Percentiles rank a stretch among this genome's conserved stretches.
These are phyloP conservation scores for Gambusia holbrooki DNA, from an alignment of 2,113 vertebrate genomes.

Conservation along the genomic window DNA sequence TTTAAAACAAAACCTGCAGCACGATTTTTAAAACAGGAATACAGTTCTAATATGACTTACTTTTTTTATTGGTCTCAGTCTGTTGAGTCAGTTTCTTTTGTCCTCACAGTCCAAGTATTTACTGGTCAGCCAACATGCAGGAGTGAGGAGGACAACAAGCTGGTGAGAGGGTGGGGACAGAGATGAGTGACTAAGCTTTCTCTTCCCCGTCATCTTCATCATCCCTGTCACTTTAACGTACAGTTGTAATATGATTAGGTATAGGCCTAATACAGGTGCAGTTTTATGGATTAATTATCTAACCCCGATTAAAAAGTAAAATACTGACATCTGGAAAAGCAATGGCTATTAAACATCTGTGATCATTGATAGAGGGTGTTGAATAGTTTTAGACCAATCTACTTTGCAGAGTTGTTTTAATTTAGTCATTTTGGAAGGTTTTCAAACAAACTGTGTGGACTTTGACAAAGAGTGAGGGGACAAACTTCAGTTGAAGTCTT, in stretches of 20 bases:
- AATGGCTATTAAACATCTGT: too few relatives aligned
- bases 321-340: too few relatives aligned
- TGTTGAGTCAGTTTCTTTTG: background rate
- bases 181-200: conserved; percentile 43
- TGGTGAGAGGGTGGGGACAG: conserved; percentile 29
- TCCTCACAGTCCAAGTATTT: background rate
- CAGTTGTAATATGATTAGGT: conserved; percentile 48
- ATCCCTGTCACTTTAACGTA: conserved; percentile 13
- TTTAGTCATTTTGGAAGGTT: too few relatives aligned
- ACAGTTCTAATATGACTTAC: background rate
- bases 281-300: background rate
- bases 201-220: conserved; percentile 39
- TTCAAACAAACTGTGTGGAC: too few relatives aligned
- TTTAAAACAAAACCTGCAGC: background rate
- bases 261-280: conserved; percentile 5
- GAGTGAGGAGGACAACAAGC: background rate
- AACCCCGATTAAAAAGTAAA: background rate
- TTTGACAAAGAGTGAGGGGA: too few relatives aligned
- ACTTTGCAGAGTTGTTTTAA: background rate
- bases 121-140: background rate
- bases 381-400: too few relatives aligned
- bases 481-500: too few relatives aligned
- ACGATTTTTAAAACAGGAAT: background rate
- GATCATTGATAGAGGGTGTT: too few relatives aligned
- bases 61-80: background rate